A percentile compares a stretch with the other conserved stretches of the same genome.
phyloP scores from a whole-genome alignment of 2,113 vertebrate species.

The Spheniscus mendiculus region DNA sequence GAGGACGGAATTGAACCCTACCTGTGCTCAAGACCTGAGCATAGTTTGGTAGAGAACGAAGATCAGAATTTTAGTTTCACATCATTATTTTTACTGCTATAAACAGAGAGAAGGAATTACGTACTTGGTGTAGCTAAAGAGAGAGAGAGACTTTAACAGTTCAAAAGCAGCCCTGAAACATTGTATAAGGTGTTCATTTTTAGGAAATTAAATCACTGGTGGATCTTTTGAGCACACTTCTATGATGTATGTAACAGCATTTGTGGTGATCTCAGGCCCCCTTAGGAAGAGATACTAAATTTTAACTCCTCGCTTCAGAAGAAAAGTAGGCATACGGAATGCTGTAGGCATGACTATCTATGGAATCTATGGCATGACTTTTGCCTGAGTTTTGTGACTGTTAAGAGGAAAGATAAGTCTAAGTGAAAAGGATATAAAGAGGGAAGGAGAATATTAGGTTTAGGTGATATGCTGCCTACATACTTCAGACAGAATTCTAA shows the following conservation, averaged over 20 bases:
- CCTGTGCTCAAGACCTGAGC: background rate
- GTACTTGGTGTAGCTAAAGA: background rate
- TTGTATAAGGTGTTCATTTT: background rate
- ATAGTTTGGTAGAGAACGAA: background rate
- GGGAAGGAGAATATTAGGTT: background rate
- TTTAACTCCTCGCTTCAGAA: constrained; percentile 15
- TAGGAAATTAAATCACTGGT: background rate
- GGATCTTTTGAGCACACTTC: background rate
- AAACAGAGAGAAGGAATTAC: background rate
- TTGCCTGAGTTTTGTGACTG: background rate
- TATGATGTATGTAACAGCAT: background rate
- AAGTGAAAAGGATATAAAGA: constrained; percentile 6
- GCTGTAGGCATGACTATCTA: constrained; percentile 30
- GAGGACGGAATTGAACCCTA: background rate
- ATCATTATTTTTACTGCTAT: background rate
- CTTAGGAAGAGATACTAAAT: background rate
- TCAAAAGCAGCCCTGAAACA: background rate
- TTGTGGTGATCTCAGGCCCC: background rate
- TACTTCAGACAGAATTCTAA: background rate
- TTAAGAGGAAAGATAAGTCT: background rate
- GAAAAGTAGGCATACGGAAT: constrained; percentile 21
- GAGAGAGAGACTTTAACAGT: background rate
- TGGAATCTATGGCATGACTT: constrained; percentile 4
- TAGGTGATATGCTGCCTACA: background rate
- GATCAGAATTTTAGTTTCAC: background rate